A percentile compares a stretch with the other conserved stretches of the same genome.
Conservation (phyloP, 35 echinoderm and acorn worm species). For the Ophioderma brevispina region DNA sequence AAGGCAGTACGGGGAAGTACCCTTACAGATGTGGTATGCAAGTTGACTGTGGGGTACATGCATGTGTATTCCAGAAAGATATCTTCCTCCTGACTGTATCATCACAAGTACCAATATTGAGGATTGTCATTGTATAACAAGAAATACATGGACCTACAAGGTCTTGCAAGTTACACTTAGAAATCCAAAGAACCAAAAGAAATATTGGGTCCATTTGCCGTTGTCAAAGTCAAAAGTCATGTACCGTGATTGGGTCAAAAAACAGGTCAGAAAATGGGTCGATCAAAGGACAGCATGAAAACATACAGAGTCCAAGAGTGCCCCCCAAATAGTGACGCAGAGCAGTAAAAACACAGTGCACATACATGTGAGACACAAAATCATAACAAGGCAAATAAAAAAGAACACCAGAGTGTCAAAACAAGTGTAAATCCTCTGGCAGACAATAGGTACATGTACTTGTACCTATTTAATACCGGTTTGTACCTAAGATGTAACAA, state of each 20-base stretch:
- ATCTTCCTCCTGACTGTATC: background rate
- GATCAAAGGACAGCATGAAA: background rate
- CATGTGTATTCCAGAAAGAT: background rate
- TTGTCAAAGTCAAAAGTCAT: slow-evolving; percentile 17
- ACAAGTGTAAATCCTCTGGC: too few species aligned
- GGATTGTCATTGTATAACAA: background rate
- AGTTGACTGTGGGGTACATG: background rate
- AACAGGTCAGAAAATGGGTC: slow-evolving; percentile 44
- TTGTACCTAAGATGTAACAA: too few species aligned
- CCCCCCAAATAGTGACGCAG: too few species aligned
- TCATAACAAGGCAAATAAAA: too few species aligned
- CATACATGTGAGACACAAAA: too few species aligned
- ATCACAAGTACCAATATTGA: background rate
- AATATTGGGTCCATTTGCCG: slow-evolving; percentile 39
- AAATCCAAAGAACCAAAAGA: background rate
- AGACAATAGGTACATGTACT: too few species aligned
- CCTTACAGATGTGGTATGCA: background rate
- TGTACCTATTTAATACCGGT: too few species aligned
- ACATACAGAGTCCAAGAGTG: too few species aligned
- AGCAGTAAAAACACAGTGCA: too few species aligned
- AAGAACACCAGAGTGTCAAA: too few species aligned
- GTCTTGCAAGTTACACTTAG: background rate
- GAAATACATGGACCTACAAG: background rate
- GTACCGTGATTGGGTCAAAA: slow-evolving; percentile 52
- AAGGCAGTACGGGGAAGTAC: background rate